Conservation (phyloP, 2,113 vertebrate genomes). For the Xiphophorus hellerii region DNA sequence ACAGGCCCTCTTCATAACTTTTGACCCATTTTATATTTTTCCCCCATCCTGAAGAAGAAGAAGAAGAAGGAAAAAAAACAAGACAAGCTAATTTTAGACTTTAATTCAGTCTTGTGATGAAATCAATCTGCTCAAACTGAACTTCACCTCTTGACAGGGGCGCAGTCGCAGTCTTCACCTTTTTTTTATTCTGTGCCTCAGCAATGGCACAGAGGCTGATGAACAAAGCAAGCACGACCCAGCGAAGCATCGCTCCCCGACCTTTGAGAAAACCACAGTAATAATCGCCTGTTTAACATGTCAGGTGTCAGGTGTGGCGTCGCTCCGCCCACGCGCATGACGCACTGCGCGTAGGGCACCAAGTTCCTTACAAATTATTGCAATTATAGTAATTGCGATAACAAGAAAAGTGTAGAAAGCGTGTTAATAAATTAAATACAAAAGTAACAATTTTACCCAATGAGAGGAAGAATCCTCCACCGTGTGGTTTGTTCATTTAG, state of each 20-base stretch:
- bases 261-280: conserved; percentile 12
- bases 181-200: conserved; percentile 33
- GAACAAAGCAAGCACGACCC: conserved; percentile 47
- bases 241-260: conserved; percentile 57
- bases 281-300: not conserved
- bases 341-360: too few species aligned
- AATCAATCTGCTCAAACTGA: not conserved
- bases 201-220: conserved; percentile 48
- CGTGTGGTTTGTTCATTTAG: too few species aligned
- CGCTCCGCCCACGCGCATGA: too few species aligned
- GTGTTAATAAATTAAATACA: too few species aligned
- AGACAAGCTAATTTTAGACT: not conserved
- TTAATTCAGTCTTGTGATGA: not conserved
- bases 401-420: too few species aligned
- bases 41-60: conserved; percentile 83
- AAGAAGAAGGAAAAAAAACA: not conserved
- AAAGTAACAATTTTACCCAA: too few species aligned
- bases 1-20: conserved; percentile 86
- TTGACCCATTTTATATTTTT: conserved; percentile 84
- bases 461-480: too few species aligned
- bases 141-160: conserved; percentile 65
- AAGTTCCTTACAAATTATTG: too few species aligned
- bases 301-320: not conserved
- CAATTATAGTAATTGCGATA: too few species aligned
- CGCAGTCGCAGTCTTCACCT: conserved; percentile 3